Evolutionary conservation across 2,888 invertebrate species (phyloP).

Genomic region (Apoderus coryli): DNA sequence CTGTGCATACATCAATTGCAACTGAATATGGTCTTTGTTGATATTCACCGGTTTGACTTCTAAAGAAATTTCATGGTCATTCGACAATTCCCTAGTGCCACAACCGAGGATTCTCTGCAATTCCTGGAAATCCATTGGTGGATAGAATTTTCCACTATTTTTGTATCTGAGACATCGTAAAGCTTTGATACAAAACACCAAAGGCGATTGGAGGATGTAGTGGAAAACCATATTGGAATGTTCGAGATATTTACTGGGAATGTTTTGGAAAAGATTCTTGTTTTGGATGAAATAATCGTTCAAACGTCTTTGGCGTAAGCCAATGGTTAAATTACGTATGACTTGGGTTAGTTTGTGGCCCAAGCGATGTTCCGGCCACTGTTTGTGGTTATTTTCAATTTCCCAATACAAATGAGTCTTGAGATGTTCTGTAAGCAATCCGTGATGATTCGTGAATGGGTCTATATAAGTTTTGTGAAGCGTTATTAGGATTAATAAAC

Average conservation of each 20-base stretch:
- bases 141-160: slow-evolving; percentile 23
- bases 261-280: slow-evolving; percentile 58
- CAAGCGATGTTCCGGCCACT: slow-evolving; percentile 59
- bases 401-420: slow-evolving; percentile 64
- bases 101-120: slow-evolving; percentile 21
- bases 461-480: slow-evolving; percentile 62
- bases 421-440: slow-evolving; percentile 56
- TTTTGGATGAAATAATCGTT: slow-evolving; percentile 57
- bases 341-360: slow-evolving; percentile 52
- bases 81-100: slow-evolving; percentile 12
- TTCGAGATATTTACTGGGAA: slow-evolving; percentile 46
- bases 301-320: slow-evolving; percentile 45
- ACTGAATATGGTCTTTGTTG: slow-evolving; percentile 12
- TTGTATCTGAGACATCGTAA: slow-evolving; percentile 53
- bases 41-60: neutral
- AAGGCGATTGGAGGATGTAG: slow-evolving; percentile 54
- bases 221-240: slow-evolving; percentile 51
- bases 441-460: slow-evolving; percentile 44
- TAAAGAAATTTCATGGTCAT: slow-evolving; percentile 6
- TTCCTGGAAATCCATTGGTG: slow-evolving; percentile 19
- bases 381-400: slow-evolving; percentile 53
- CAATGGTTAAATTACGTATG: slow-evolving; percentile 44
- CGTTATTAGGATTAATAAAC: slow-evolving; percentile 51
- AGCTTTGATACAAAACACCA: slow-evolving; percentile 53
- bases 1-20: slow-evolving; percentile 14